Evolutionary conservation across 2,888 invertebrate genomes (phyloP), one percentile per base, ranked within the genome.

Genomic region (Calameuta idolon): DNA sequence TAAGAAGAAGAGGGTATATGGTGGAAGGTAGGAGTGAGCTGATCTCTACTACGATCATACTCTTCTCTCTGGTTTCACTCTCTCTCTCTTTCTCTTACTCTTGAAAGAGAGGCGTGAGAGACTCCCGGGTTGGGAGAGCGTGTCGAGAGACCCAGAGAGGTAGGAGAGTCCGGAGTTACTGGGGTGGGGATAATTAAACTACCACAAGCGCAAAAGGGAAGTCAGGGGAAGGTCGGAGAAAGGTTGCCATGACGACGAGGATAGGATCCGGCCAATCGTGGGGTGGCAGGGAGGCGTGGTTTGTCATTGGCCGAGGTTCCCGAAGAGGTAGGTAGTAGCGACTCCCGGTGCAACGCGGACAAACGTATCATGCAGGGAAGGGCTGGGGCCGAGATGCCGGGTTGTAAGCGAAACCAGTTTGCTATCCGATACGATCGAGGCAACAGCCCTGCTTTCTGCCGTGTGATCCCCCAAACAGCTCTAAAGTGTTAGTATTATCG

Each of bases 241-340:
- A 88, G 87, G 90, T 91, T 89, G 85, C 89, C 86, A 93, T 93
- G 92, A 93, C 92, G 86, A 92, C 93, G 85, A 92, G 92, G 85
- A 92, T 93, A 87, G 92, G 92, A 92, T 93, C 93, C 89, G 93
- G 93, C 89, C 92, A 93, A 89, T 93, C 93, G 90, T 90, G 92
- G 88, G 90, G 89, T 82, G 89, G 91, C 86, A 90, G 87, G 84
- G 91, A 91, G 89, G 93, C 93, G 89, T 92, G 92, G 89, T 85
- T 75, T 87, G 83, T 83, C 88, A 88, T 89, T 88, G 88, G 89
- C 86, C 82, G 80, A 80, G 80, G 81, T 76, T 34, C n/a, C 23
- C 68, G 35, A 35, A 68, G 86, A 84, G 86, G 83, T 82, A 83
- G 85, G 81, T 79, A 83, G 83, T 34, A 71, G 80, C 83, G 83